These are phyloP conservation scores for Onychomys leucogaster DNA, from an alignment of 2,797 vertebrate genomes.

Conservation along the genomic window DNA sequence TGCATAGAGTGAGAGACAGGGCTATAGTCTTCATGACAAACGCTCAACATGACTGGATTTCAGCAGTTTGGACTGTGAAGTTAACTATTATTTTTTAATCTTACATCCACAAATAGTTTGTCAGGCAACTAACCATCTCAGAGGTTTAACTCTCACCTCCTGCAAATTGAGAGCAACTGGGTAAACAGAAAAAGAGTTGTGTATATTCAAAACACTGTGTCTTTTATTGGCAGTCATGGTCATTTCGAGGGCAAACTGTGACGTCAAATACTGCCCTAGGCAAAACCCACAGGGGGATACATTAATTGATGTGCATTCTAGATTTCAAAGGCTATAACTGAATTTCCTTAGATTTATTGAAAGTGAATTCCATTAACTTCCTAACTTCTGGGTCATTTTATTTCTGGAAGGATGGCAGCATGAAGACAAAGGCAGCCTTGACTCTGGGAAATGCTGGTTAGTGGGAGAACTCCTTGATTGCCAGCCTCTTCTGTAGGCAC, in stretches of 20 bases:
- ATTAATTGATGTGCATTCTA: not conserved
- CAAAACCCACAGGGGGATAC: not conserved
- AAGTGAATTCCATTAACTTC: constrained; percentile 46
- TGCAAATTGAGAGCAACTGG: not conserved
- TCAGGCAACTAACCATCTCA: not conserved
- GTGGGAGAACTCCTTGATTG: not conserved
- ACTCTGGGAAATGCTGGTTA: not conserved
- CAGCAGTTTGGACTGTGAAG: not conserved
- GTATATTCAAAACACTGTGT: not conserved
- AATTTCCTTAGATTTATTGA: not conserved
- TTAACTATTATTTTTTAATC: not conserved
- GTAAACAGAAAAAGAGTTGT: not conserved
- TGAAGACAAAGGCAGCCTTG: not conserved
- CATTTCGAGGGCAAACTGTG: not conserved
- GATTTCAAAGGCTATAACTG: not conserved
- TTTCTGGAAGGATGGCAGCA: not conserved
- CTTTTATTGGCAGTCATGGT: not conserved
- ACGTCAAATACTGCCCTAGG: not conserved
- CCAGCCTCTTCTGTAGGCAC: not conserved
- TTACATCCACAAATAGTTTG: not conserved
- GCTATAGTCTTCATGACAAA: not conserved
- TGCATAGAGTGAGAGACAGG: not conserved
- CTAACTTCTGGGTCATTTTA: not conserved
- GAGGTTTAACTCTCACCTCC: not conserved
- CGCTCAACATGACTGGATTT: not conserved